phyloP scores from a whole-genome alignment of 1,140 invertebrate species.

The Drosophila nigromelanica region DNA sequence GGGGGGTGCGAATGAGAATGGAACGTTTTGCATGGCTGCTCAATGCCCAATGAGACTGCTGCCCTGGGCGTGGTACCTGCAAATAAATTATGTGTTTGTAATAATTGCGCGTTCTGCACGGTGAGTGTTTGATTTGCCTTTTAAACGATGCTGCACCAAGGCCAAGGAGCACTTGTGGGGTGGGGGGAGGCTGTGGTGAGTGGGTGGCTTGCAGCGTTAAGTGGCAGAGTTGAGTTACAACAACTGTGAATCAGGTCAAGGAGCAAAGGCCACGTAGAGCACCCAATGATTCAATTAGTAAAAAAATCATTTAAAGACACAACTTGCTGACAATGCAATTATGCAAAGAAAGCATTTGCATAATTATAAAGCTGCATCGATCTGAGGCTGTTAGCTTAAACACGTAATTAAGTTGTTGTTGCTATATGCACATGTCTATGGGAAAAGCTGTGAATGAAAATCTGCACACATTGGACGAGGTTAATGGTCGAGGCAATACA shows the following conservation, averaged over 20 bases:
- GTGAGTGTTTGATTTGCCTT: slow-evolving; percentile 47
- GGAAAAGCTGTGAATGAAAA: no score
- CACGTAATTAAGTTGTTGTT: no score
- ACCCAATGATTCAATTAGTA: slow-evolving; percentile 24
- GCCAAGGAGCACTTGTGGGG: background rate
- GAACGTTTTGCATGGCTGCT: slow-evolving; percentile 35
- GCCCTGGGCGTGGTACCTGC: slow-evolving; percentile 13
- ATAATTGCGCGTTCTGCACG: slow-evolving; percentile 33
- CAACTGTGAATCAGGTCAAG: slow-evolving; percentile 15
- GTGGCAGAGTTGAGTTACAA: background rate
- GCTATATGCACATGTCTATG: no score
- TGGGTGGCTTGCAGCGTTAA: no score
- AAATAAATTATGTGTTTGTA: slow-evolving; percentile 70
- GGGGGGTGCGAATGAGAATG: background rate
- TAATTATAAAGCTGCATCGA: background rate
- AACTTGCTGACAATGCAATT: background rate
- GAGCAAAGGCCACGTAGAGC: background rate
- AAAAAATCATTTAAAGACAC: slow-evolving; percentile 10
- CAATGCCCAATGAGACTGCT: slow-evolving; percentile 28
- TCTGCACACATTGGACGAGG: no score
- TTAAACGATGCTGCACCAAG: slow-evolving; percentile 40
- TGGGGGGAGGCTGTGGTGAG: no score
- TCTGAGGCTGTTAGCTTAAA: no score
- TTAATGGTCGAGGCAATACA: no score
- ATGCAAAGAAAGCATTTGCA: background rate